Evolutionary conservation across 2,888 invertebrate genomes (phyloP).

Genomic region (Mimumesa dahlbomi): DNA sequence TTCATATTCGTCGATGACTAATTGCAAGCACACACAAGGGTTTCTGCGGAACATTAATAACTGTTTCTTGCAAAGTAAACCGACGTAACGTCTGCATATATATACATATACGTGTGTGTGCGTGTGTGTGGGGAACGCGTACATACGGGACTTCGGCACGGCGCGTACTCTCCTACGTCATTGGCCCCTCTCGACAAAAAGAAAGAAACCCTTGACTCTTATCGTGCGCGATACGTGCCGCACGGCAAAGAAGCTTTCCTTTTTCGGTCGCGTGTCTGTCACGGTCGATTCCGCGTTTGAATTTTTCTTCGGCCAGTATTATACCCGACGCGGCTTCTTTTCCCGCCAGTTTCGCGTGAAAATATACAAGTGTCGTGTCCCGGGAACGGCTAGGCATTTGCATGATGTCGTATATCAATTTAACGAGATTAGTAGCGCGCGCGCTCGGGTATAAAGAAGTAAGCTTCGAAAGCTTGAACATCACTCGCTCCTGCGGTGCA

Average conservation of each 20-base stretch:
- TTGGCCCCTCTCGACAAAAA: conserved; percentile 11
- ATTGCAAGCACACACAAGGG: conserved; percentile 25
- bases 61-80: conserved; percentile 11
- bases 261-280: conserved; percentile 13
- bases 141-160: conserved; percentile 9
- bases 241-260: conserved; percentile 10
- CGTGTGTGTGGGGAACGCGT: conserved; percentile 17
- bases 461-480: neutral
- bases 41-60: conserved; percentile 6
- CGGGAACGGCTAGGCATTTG: conserved; percentile 1
- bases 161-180: conserved; percentile 31
- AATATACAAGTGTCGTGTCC: neutral
- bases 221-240: conserved; percentile 12
- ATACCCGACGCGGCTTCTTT: too few species aligned
- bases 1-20: conserved; percentile 48
- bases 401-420: conserved; percentile 18
- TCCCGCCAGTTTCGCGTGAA: conserved; percentile 27
- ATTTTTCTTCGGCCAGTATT: neutral
- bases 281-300: neutral
- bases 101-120: too few species aligned
- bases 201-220: conserved; percentile 33
- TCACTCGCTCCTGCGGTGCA: neutral
- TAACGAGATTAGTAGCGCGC: conserved; percentile 36
- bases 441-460: neutral
- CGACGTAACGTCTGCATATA: too few species aligned